Conservation (phyloP, 2,113 vertebrate species). For the Pongo pygmaeus region DNA sequence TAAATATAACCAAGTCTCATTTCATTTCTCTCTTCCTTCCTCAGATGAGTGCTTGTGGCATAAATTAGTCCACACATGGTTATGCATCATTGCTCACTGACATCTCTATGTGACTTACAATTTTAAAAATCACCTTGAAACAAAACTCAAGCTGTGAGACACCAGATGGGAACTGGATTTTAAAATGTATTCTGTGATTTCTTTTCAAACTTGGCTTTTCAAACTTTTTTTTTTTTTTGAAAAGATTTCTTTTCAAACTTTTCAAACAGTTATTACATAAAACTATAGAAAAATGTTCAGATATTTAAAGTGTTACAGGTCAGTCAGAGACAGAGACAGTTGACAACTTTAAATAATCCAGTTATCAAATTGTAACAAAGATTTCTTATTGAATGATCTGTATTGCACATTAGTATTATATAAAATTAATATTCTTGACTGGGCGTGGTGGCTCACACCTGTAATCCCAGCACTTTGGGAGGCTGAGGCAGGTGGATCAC, state of each 20-base stretch:
- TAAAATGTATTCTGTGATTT: background rate
- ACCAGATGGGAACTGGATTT: background rate
- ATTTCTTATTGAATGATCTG: background rate
- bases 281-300: background rate
- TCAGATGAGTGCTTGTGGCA: background rate
- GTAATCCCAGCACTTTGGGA: too few species aligned
- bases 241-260: background rate
- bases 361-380: background rate
- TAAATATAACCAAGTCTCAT: background rate
- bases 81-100: background rate
- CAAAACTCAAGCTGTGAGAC: background rate
- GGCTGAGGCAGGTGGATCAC: too few species aligned
- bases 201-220: background rate
- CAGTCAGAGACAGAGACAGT: background rate
- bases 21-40: background rate
- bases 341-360: background rate
- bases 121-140: constrained; percentile 24
- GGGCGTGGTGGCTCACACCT: too few species aligned
- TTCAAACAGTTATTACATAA: background rate
- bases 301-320: background rate
- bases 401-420: background rate
- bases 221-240: too few species aligned
- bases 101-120: background rate
- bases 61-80: background rate
- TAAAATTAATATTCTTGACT: background rate